These are phyloP conservation scores for Rhinolophus sinicus DNA, from an alignment of 2,113 vertebrate genomes.

Conservation along the genomic window DNA sequence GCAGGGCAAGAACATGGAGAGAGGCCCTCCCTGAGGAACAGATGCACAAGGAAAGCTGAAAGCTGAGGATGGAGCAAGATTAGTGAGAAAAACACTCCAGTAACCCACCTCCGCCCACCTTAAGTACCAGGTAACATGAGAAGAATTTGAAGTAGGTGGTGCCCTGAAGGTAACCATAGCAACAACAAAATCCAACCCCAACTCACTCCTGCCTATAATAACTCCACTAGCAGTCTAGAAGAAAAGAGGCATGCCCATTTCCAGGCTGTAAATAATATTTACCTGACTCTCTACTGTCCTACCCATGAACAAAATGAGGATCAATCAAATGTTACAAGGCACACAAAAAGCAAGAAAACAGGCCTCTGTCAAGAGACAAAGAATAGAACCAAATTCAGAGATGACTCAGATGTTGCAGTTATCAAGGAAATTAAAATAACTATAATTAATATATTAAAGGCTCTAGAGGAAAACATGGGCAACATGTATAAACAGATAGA, in stretches of 20 bases:
- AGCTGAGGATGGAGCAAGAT: background rate
- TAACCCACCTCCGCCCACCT: background rate
- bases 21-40: background rate
- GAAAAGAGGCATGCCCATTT: constrained; percentile 13
- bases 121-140: background rate
- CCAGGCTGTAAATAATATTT: constrained; percentile 41
- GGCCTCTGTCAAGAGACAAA: background rate
- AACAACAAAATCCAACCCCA: constrained; percentile 10
- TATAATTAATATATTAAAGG: constrained; percentile 31
- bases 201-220: background rate
- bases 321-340: constrained; percentile 28
- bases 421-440: background rate
- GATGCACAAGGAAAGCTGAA: background rate
- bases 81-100: background rate
- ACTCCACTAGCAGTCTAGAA: background rate
- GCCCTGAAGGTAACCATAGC: background rate
- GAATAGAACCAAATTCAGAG: constrained; percentile 8
- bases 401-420: background rate
- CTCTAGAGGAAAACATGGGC: background rate
- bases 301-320: background rate
- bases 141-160: constrained; percentile 24
- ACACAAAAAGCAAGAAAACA: constrained; percentile 9
- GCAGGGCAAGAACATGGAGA: background rate
- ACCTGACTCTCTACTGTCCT: background rate
- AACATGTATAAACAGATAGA: background rate